Conservation (phyloP, 2,113 vertebrate species). For the Peromyscus polionotus region DNA sequence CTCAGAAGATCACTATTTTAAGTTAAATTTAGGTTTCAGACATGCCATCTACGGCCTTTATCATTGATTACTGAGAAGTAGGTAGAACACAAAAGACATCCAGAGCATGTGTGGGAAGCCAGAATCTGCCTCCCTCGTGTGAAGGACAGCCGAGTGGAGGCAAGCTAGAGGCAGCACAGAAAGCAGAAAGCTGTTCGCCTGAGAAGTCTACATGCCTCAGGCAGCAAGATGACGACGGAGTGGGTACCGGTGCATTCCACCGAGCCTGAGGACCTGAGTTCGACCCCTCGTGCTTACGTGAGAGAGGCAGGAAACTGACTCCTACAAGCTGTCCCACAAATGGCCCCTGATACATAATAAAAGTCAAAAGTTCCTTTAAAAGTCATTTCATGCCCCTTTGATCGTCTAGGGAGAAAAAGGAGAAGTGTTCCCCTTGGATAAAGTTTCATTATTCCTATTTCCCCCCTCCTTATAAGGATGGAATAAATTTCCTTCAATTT, state of each 20-base stretch:
- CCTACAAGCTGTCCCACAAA: background rate
- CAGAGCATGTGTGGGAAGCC: too few species aligned
- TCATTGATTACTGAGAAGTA: conserved; percentile 67
- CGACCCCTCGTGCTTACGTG: background rate
- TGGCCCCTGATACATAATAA: background rate
- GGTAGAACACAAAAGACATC: conserved; percentile 48
- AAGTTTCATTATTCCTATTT: conserved; percentile 17
- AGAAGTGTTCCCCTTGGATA: background rate
- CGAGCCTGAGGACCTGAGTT: background rate
- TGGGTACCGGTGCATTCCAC: background rate
- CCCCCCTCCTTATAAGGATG: background rate
- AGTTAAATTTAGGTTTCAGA: conserved; percentile 55
- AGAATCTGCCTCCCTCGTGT: too few species aligned
- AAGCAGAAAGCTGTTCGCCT: too few species aligned
- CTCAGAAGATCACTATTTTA: conserved; percentile 4
- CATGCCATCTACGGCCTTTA: conserved; percentile 29
- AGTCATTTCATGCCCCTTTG: background rate
- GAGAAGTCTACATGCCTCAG: background rate
- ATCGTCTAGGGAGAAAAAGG: background rate
- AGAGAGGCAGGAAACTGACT: background rate
- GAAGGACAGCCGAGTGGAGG: too few species aligned
- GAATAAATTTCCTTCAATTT: background rate
- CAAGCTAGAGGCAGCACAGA: too few species aligned
- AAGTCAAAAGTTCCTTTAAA: background rate
- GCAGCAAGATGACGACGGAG: background rate